These are phyloP conservation scores for Chaetorhynchus papuensis DNA, from an alignment of 2,113 vertebrate genomes.

Conservation along the genomic window DNA sequence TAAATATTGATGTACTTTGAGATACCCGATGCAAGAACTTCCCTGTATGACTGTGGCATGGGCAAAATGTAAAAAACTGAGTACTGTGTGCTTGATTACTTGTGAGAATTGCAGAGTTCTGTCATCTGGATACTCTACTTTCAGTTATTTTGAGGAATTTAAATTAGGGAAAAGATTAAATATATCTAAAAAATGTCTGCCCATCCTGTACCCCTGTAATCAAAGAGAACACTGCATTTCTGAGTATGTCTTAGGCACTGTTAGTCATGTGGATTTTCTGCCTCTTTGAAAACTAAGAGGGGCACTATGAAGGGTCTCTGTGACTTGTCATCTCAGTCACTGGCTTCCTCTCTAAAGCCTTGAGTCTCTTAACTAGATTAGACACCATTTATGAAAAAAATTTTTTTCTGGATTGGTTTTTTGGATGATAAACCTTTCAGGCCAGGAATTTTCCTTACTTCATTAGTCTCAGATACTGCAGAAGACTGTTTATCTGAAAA, in stretches of 20 bases:
- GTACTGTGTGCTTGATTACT: background rate
- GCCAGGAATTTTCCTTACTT: background rate
- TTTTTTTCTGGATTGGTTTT: background rate
- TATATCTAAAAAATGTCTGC: background rate
- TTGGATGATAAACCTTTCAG: background rate
- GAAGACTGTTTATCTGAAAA: background rate
- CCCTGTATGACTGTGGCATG: background rate
- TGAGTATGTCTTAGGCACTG: background rate
- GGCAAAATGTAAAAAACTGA: background rate
- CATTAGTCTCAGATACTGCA: background rate
- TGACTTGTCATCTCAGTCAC: background rate
- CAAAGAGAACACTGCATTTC: background rate
- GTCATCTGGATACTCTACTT: background rate
- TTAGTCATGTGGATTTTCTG: background rate
- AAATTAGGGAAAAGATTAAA: background rate
- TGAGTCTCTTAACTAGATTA: background rate
- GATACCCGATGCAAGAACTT: background rate
- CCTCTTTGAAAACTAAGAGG: background rate
- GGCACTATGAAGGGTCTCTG: background rate
- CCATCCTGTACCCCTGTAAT: background rate
- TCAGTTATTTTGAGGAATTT: background rate
- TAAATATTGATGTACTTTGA: background rate
- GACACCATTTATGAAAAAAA: background rate
- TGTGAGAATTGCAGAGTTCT: background rate
- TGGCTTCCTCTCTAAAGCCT: background rate